Conservation (phyloP, 1,140 invertebrate genomes). For the Lepidurus arcticus region DNA sequence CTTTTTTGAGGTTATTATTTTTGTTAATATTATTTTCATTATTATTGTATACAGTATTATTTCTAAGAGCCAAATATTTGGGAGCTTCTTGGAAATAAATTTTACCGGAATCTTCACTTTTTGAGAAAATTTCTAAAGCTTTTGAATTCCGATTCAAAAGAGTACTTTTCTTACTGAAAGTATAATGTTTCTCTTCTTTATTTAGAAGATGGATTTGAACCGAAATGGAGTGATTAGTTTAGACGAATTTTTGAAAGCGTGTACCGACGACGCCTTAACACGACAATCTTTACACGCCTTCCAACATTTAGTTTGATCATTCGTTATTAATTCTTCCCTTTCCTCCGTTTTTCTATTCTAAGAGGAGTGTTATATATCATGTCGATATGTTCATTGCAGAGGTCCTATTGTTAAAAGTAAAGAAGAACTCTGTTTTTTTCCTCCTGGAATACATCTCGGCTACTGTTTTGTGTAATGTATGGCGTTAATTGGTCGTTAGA, state of each 20-base stretch:
- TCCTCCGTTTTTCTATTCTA: not conserved
- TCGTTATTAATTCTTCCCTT: not conserved
- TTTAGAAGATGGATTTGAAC: slow-evolving; percentile 28
- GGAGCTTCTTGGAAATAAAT: not conserved
- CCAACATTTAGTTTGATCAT: slow-evolving; percentile 12
- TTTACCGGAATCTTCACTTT: not conserved
- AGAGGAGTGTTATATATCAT: not conserved
- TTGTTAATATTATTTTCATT: no score
- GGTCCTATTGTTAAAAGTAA: not conserved
- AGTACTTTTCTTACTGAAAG: not conserved
- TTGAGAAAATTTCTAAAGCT: not conserved
- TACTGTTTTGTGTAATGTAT: not conserved
- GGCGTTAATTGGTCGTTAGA: not conserved
- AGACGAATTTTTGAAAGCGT: slow-evolving; percentile 23
- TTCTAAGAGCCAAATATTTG: no score
- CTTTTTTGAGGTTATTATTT: slow-evolving; percentile 19
- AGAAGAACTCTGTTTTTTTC: not conserved
- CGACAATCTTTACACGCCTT: slow-evolving; percentile 24
- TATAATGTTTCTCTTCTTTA: not conserved
- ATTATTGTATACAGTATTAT: no score
- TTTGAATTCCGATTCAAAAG: not conserved
- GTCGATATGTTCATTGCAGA: not conserved
- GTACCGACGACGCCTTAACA: slow-evolving; percentile 12
- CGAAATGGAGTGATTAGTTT: slow-evolving; percentile 27
- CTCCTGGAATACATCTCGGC: slow-evolving; percentile 2